Base-by-base conservation (phyloP, 2,797 vertebrate genomes). In the Oophaga sylvatica region DNA sequence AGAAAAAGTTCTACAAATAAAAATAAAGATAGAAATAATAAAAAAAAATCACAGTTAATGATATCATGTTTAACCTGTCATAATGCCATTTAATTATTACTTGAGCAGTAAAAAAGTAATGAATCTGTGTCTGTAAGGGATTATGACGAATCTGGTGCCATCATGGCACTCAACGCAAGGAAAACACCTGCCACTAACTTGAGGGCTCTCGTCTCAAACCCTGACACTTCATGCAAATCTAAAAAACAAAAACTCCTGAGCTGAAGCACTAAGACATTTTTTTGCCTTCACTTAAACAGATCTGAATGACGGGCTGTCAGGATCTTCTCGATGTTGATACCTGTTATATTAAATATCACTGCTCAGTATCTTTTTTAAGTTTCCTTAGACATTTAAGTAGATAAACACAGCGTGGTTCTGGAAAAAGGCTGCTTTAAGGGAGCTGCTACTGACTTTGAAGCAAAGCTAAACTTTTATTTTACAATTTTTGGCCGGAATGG, bases 61-160 rank as follows among this genome's bases (percentile, higher is more conserved):
- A 31, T 71, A 15, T 31, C 35, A 8, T 17, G 29, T 71, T 5
- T 8, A 35, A 71, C 68, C 68, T 35, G 31, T 45, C 59, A 82
- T 26, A 65, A 15, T 77, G 59, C 31, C 83, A 77, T 76, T 76
- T 76, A 77, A 77, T 85, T 85, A 76, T 48, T 63, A 76, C 16
- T 3, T 77, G 71, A 35, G 31, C 62, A 63, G 20, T 35, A 19
- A 76, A 65, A n/a, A 85, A 77, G 75, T 65, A n/a, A 77, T 48
- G 35, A 65, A 84, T 65, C 16, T 63, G 71, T 76, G 70, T 48
- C 70, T 60, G 63, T 31, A 60, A 60, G 68, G 68, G 68, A 76
- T 75, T 57, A 60, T 45, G 68, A 76, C 19, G 7, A 73, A 45
- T 59, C 29, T 84, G 20, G 57, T n/a, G 70, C 70, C 53, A 48